Base-by-base conservation (phyloP, 92 coral and sea anemone species). In the Umimayanthus chanpuru region DNA sequence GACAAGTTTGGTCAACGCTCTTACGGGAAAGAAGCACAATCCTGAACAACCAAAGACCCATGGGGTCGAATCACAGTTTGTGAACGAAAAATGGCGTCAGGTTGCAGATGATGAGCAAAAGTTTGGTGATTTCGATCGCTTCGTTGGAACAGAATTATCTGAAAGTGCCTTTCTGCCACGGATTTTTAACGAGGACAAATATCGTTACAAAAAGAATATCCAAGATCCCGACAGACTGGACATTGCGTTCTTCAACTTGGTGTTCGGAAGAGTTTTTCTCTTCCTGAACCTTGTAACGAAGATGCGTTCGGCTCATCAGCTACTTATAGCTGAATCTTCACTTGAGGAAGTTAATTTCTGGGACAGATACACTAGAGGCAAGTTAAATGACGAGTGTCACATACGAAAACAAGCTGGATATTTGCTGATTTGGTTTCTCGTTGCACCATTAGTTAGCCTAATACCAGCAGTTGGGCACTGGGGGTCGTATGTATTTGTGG, bases 1-100 rank as follows among this genome's bases (percentile, higher is more conserved):
- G n/a, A n/a, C n/a, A n/a, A n/a, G n/a, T n/a, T n/a, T n/a, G n/a
- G n/a, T n/a, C n/a, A n/a, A n/a, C n/a, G n/a, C n/a, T 4, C 74
- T 90, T 49, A 90, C 88, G 7, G 92, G 92, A 73, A 65, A 87
- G 66, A 32, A 89, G 16, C 81, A 86, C 85, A 90, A 90, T 75
- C 79, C 66, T 23, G 66, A 80, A 73, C 65, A 90, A 50, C 49
- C 81, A 0, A 82, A 76, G 73, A 90, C 92, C 14, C 73, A 41
- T 55, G 90, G 90, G 40, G 79, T 90, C n/a, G n/a, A n/a, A n/a
- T n/a, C n/a, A n/a, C n/a, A n/a, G n/a, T n/a, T n/a, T n/a, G n/a
- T n/a, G n/a, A 68, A 86, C 47, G 40, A 58, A 32, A 87, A 79
- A 66, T 90, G 92, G 92, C 56, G 76, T 29, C 80, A 81, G 68